phyloP scores from a whole-genome alignment of 1,140 invertebrate species.

The Zaprionus africanus region DNA sequence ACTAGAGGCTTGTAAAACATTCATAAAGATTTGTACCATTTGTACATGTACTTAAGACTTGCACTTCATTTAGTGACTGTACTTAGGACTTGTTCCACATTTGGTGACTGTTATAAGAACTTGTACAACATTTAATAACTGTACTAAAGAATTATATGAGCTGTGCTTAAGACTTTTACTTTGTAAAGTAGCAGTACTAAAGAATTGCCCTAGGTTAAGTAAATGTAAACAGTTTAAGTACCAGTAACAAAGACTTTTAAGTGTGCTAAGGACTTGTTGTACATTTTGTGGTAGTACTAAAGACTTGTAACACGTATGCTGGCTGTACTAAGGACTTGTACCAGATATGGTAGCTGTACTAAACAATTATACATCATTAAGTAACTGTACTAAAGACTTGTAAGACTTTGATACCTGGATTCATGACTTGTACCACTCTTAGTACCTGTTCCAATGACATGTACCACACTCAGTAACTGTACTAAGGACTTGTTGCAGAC shows the following conservation, averaged over 20 bases:
- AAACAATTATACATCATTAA: neutral
- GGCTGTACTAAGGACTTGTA: neutral
- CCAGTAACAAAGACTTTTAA: too few species aligned
- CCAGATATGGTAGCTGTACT: neutral
- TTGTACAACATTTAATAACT: neutral
- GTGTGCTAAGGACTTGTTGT: neutral
- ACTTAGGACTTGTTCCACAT: neutral
- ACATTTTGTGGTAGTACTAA: neutral
- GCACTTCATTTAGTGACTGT: too few species aligned
- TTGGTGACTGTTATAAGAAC: neutral
- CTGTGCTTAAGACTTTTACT: too few species aligned
- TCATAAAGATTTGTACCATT: neutral
- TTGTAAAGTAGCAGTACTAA: too few species aligned
- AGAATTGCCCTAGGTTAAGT: too few species aligned
- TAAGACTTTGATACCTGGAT: too few species aligned
- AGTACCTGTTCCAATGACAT: too few species aligned
- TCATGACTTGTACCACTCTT: too few species aligned
- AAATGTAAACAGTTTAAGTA: neutral
- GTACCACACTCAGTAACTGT: too few species aligned
- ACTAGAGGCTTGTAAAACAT: neutral
- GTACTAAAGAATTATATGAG: neutral
- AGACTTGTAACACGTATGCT: neutral
- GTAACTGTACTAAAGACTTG: neutral
- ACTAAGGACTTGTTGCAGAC: too few species aligned
- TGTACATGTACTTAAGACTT: neutral